Evolutionary conservation across 2,113 vertebrate species (phyloP).

Genomic region (Ranitomeya variabilis): DNA sequence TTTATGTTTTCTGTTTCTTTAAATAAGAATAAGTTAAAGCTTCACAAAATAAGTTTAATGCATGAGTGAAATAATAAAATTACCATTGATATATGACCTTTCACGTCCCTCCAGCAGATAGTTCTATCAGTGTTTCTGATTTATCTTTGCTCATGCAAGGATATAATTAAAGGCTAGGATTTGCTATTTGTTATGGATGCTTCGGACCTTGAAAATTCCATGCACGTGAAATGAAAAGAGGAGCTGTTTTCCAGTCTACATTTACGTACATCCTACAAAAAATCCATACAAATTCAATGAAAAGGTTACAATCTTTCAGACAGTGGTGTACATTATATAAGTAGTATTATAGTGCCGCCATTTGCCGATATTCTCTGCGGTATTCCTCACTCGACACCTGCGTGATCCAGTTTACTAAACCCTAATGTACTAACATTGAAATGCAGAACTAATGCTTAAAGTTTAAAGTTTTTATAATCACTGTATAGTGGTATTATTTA

Average conservation of each 20-base stretch:
- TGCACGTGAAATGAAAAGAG: not conserved
- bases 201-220: not conserved
- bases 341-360: not conserved
- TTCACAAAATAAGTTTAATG: not conserved
- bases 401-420: not conserved
- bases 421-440: too few relatives aligned
- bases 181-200: not conserved
- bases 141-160: slow-evolving; percentile 16
- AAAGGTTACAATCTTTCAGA: not conserved
- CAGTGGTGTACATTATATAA: not conserved
- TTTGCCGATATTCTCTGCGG: not conserved
- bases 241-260: not conserved
- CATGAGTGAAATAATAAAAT: not conserved
- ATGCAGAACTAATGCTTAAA: too few relatives aligned
- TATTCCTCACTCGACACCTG: not conserved
- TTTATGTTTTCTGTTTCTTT: slow-evolving; percentile 3
- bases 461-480: too few relatives aligned
- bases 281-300: not conserved
- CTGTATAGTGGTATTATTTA: too few relatives aligned
- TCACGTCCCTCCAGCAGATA: not conserved
- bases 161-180: not conserved
- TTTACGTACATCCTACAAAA: not conserved
- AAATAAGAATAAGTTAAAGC: not conserved
- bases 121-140: slow-evolving; percentile 8
- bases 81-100: slow-evolving; percentile 18